phyloP scores from a whole-genome alignment of 2,113 vertebrate species.

The Andinoacara biseriatus region DNA sequence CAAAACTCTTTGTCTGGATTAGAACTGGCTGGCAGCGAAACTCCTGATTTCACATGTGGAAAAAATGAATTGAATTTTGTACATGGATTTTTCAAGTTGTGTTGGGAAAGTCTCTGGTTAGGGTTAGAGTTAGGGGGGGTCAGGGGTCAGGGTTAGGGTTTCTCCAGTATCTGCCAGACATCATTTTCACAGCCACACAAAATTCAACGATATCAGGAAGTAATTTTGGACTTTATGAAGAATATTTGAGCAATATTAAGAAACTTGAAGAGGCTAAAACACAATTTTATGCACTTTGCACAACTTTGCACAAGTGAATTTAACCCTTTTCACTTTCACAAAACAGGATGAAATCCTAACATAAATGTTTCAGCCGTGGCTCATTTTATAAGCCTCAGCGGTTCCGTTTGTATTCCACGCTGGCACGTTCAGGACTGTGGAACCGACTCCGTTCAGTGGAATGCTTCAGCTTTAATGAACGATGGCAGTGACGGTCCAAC shows the following conservation, averaged over 20 bases:
- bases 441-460: slow-evolving; percentile 3
- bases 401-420: not conserved
- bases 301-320: too few relatives aligned
- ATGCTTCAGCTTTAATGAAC: not conserved
- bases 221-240: too few relatives aligned
- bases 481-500: not conserved
- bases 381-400: not conserved
- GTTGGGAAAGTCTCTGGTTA: too few relatives aligned
- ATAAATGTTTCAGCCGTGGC: not conserved
- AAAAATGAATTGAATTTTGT: not conserved
- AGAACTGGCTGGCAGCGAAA: not conserved
- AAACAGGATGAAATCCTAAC: too few relatives aligned
- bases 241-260: too few relatives aligned
- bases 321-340: too few relatives aligned
- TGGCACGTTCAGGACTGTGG: not conserved
- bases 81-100: not conserved
- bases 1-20: not conserved
- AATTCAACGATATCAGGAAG: too few relatives aligned
- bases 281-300: too few relatives aligned
- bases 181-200: too few relatives aligned
- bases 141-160: not conserved
- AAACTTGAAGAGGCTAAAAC: too few relatives aligned
- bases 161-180: too few relatives aligned
- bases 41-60: not conserved
- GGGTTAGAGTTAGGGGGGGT: not conserved